Base-by-base conservation (phyloP, 2,888 invertebrate species). In the Macrophya alboannulata region DNA sequence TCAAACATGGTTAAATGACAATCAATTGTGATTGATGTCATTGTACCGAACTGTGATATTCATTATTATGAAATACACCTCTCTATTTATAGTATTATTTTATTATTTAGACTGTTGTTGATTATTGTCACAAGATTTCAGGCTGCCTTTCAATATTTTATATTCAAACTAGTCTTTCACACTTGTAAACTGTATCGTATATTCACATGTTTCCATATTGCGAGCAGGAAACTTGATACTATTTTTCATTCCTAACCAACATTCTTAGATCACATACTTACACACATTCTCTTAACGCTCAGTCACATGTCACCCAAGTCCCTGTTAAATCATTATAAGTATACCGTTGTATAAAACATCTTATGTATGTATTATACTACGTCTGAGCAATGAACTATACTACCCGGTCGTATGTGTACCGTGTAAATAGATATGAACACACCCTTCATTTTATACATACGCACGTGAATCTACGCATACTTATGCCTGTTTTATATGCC, bases 361-460 rank as follows among this genome's bases (percentile, higher is more conserved):
- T 25, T 21, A 5, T 17, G 25, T n/a, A 31, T 45, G 76, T 55
- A 31, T 76, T n/a, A 55, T 43, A 76, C 21, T 48, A 59, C 37
- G 21, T 25, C 15, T 72, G 71, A 40, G 71, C 43, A 40, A 72
- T 40, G 71, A 72, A 40, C 71, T 40, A 40, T 72, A 79, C 37
- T 15, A 31, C 10, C 79, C 37, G 17, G n/a, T 55, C 55, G 79
- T 79, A n/a, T 51, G 37, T 51, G 79, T 79, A 21, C 4, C 25
- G 37, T 79, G 79, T 59, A 79, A 79, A 79, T 79, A 79, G 79
- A 48, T 59, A 76, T 79, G 79, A 79, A 79, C 79, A 79, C 79
- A 79, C 79, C 79, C 79, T 79, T 40, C 31, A n/a, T 76, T 43
- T 25, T 48, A 25, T 17, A 48, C 25, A 76, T 48, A 12, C 79